These are phyloP conservation scores for Ophraella communa DNA, from an alignment of 2,888 invertebrate species.

Conservation along the genomic window DNA sequence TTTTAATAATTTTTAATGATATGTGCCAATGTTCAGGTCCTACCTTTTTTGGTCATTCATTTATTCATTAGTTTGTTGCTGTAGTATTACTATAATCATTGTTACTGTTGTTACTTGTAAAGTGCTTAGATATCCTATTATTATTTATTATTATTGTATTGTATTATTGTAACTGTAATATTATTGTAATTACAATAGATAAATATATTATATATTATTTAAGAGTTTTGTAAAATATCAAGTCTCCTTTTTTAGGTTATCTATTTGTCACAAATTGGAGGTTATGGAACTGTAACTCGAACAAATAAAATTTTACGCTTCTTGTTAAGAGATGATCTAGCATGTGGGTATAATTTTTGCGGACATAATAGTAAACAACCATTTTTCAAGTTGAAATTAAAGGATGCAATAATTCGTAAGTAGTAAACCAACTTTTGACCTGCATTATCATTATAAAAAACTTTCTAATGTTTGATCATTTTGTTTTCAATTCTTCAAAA, in stretches of 20 bases:
- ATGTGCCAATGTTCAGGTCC: no score
- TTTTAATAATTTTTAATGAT: no score
- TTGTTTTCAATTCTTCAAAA: no score
- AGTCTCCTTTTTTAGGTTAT: not conserved
- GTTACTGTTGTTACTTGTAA: no score
- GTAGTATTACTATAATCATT: no score
- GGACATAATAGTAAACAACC: constrained; percentile 3
- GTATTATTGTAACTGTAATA: no score
- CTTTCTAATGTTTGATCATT: not conserved
- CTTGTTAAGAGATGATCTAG: constrained; percentile 3
- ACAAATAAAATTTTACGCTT: constrained; percentile 7
- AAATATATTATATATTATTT: no score
- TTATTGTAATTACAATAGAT: no score
- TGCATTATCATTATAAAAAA: not conserved
- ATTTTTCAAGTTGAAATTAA: constrained; percentile 3
- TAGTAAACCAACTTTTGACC: not conserved
- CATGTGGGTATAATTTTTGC: not conserved
- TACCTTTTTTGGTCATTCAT: no score
- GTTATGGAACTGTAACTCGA: not conserved
- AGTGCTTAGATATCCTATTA: no score
- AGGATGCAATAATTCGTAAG: not conserved
- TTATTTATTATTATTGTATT: no score
- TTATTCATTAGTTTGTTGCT: no score
- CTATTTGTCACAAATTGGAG: not conserved
- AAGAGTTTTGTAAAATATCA: not conserved